Evolutionary conservation across 35 echinoderm and acorn worm genomes (phyloP).

Genomic region (Acanthaster planci): DNA sequence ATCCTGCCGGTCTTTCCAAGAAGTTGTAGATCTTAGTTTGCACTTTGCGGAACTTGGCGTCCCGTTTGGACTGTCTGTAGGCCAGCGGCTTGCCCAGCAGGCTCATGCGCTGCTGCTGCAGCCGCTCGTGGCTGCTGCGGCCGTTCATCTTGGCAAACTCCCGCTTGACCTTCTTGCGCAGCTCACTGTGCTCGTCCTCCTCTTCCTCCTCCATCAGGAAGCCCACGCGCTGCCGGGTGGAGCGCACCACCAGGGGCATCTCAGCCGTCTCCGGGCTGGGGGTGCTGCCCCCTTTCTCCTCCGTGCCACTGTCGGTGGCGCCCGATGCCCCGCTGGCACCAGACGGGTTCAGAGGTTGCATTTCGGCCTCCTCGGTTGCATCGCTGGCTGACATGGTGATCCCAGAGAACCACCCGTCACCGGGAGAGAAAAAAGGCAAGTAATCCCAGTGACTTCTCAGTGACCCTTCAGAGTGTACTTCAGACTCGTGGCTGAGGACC

Average conservation of each 20-base stretch:
- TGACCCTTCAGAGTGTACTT: background rate
- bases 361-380: slow-evolving; percentile 83
- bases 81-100: slow-evolving; percentile 93
- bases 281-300: slow-evolving; percentile 9
- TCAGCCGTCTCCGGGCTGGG: slow-evolving; percentile 33
- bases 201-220: slow-evolving; percentile 78
- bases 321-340: slow-evolving; percentile 61
- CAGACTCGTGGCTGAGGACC: slow-evolving; percentile 21
- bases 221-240: slow-evolving; percentile 64
- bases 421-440: background rate
- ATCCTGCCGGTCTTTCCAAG: slow-evolving; percentile 92
- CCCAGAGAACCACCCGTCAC: slow-evolving; percentile 4
- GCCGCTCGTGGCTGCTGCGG: slow-evolving; percentile 41
- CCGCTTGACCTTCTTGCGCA: slow-evolving; percentile 89
- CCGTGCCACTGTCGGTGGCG: slow-evolving; percentile 41
- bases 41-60: slow-evolving; percentile 95
- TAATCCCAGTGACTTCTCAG: slow-evolving; percentile 18
- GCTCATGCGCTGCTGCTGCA: slow-evolving; percentile 93
- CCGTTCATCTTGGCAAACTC: slow-evolving; percentile 99
- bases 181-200: slow-evolving; percentile 85
- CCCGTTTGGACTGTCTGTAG: slow-evolving; percentile 83
- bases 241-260: slow-evolving; percentile 23
- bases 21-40: slow-evolving; percentile 99
- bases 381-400: slow-evolving; percentile 78
- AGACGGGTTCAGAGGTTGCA: slow-evolving; percentile 82